Conservation (phyloP, 2,113 vertebrate genomes). For the Dunckerocampus dactyliophorus region DNA sequence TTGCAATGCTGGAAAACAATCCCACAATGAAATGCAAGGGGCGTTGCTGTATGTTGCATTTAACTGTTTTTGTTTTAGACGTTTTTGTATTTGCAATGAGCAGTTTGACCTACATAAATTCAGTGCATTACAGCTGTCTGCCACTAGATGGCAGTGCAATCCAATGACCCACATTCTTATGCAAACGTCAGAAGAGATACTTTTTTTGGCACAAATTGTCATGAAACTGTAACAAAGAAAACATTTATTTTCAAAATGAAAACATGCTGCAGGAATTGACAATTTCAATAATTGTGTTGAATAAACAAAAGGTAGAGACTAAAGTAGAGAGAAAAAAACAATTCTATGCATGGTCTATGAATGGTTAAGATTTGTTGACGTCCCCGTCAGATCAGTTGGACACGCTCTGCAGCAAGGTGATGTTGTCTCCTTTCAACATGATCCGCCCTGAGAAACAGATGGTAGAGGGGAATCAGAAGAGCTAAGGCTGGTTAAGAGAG, state of each 20-base stretch:
- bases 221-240: constrained; percentile 19
- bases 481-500: not conserved
- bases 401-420: constrained; percentile 94
- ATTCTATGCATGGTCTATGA: constrained; percentile 1
- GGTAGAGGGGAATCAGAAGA: not conserved
- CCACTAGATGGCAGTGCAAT: constrained; percentile 37
- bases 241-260: constrained; percentile 55
- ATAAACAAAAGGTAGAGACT: constrained; percentile 35
- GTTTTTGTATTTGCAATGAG: not conserved
- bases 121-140: not conserved
- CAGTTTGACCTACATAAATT: constrained; percentile 47
- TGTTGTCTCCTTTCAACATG: constrained; percentile 99
- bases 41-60: not conserved
- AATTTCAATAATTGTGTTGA: constrained; percentile 34
- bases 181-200: not conserved
- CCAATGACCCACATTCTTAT: constrained; percentile 21
- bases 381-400: constrained; percentile 70
- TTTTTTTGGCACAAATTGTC: not conserved
- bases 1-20: not conserved
- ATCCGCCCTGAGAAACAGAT: constrained; percentile 82
- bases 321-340: constrained; percentile 3
- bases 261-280: constrained; percentile 22
- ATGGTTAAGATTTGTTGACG: not conserved
- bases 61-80: not conserved
- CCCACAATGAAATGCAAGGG: not conserved